Evolutionary conservation across 2,797 vertebrate genomes (phyloP).

Genomic region (Semotilus atromaculatus): DNA sequence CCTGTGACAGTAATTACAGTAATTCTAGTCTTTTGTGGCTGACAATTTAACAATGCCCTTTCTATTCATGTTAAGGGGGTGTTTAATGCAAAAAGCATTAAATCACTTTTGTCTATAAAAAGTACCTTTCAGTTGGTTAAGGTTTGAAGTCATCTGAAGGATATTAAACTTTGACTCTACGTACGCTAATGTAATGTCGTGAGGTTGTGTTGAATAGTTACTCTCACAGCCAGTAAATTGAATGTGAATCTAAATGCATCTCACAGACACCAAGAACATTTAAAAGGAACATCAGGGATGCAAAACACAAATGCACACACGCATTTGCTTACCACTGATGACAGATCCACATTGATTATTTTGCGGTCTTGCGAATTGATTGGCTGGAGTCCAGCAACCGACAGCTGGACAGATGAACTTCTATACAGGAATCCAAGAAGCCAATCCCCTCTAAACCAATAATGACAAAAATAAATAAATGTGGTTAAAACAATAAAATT

Average conservation of each 20-base stretch:
- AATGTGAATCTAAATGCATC: neutral
- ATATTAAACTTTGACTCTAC: conserved; percentile 1
- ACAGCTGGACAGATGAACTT: conserved; percentile 88
- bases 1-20: conserved; percentile 20
- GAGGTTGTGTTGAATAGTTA: neutral
- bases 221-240: neutral
- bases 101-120: neutral
- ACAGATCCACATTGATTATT: conserved; percentile 94
- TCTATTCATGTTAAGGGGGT: conserved; percentile 1
- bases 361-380: conserved; percentile 84
- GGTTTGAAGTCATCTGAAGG: neutral
- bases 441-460: conserved; percentile 89
- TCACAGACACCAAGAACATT: neutral
- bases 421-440: conserved; percentile 93
- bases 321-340: conserved; percentile 87
- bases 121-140: neutral
- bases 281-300: neutral
- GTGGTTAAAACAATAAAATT: neutral
- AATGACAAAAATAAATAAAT: neutral
- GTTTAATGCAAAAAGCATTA: conserved; percentile 3
- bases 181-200: neutral
- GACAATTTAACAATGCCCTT: conserved; percentile 31
- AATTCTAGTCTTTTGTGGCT: conserved; percentile 28
- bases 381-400: conserved; percentile 91
- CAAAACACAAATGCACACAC: neutral